phyloP scores from a whole-genome alignment of 2,888 invertebrate genomes.

The Therioaphis trifolii region DNA sequence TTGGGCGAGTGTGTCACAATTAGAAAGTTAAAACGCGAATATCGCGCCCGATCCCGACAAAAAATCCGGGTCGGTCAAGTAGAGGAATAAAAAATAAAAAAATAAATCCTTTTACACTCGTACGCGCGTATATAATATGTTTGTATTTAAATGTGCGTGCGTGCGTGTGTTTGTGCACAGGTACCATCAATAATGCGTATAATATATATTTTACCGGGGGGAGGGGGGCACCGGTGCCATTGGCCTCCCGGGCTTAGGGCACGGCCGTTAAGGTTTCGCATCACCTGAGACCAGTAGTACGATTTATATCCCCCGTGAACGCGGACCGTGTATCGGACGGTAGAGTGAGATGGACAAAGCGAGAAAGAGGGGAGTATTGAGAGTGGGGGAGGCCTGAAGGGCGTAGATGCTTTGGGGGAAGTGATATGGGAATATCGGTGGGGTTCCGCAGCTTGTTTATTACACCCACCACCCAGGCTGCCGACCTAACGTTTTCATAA shows the following conservation, averaged over 20 bases:
- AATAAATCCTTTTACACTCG: background rate
- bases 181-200: constrained; percentile 40
- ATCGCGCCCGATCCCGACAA: background rate
- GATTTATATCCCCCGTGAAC: constrained; percentile 45
- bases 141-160: background rate
- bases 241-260: constrained; percentile 54
- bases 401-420: background rate
- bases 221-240: constrained; percentile 44
- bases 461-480: background rate
- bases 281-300: constrained; percentile 59
- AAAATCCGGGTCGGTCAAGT: too few relatives aligned
- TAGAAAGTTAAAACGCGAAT: constrained; percentile 36
- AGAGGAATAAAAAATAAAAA: background rate
- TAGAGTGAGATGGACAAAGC: too few relatives aligned
- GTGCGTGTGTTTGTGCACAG: background rate
- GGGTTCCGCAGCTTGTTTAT: constrained; percentile 45
- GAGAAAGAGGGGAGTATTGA: too few relatives aligned
- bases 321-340: background rate
- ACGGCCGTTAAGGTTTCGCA: constrained; percentile 58
- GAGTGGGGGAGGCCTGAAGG: background rate
- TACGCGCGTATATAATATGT: too few relatives aligned
- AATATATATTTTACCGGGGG: background rate
- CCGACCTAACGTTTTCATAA: background rate
- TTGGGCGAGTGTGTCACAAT: constrained; percentile 1
- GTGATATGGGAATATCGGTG: constrained; percentile 21